Conservation (phyloP, 2,797 vertebrate species). For the Cryptoblepharus egeriae region DNA sequence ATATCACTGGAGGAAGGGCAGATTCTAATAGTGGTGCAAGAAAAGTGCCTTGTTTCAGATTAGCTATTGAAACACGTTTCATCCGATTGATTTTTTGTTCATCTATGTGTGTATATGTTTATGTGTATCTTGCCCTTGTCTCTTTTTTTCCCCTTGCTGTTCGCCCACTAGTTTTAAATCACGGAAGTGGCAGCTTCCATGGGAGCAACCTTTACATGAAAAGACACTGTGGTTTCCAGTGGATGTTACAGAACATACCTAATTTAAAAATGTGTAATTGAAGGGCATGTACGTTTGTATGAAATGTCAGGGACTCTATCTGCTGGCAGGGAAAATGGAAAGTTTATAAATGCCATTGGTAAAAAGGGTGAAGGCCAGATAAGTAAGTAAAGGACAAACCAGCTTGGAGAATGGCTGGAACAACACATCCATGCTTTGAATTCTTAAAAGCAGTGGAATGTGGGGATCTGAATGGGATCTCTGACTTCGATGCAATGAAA, state of each 20-base stretch:
- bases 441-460: not conserved
- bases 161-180: not conserved
- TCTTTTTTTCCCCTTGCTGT: not conserved
- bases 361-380: not conserved
- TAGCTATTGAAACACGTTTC: not conserved
- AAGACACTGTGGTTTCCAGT: not conserved
- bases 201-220: not conserved
- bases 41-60: not conserved
- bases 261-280: not conserved
- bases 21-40: not conserved
- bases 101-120: not conserved
- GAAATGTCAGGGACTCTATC: constrained; percentile 4
- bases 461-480: not conserved
- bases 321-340: not conserved
- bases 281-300: constrained; percentile 7
- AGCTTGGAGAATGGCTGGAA: not conserved
- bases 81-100: not conserved
- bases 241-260: not conserved
- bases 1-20: no score
- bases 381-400: not conserved
- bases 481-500: not conserved
- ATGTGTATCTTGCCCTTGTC: not conserved
- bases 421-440: not conserved
- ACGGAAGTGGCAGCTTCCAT: not conserved
- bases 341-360: not conserved